A percentile compares a stretch with the other conserved stretches of the same genome.
Conservation (phyloP, 2,113 vertebrate species). For the Archilochus colubris region DNA sequence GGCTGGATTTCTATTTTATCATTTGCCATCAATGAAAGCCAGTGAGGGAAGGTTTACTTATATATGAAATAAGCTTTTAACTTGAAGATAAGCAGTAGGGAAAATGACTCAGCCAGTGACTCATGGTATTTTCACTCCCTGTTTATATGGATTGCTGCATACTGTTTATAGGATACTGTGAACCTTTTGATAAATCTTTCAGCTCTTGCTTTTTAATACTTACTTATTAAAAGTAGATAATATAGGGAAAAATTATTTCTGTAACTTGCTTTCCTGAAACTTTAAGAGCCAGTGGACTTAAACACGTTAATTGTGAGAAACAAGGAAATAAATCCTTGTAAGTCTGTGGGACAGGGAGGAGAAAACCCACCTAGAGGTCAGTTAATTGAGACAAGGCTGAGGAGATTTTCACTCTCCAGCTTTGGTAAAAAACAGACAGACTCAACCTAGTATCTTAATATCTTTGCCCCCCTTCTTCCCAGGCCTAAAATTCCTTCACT, state of each 20-base stretch:
- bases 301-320: neutral
- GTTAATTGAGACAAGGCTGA: no score
- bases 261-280: neutral
- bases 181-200: neutral
- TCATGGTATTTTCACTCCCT: neutral
- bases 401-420: no score
- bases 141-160: neutral
- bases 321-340: rapidly evolving
- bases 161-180: neutral
- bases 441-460: no score
- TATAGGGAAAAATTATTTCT: neutral
- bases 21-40: neutral
- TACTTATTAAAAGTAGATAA: neutral
- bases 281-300: neutral
- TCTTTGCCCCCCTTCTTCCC: no score
- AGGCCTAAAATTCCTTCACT: no score
- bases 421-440: no score
- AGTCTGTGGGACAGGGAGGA: neutral
- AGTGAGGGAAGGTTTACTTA: neutral
- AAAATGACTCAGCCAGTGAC: neutral
- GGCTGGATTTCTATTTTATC: conserved; percentile 5
- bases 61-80: neutral
- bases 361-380: no score
- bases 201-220: neutral
- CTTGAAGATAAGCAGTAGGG: neutral